Base-by-base conservation (phyloP, 2,888 invertebrate species). In the Calliscelio sp. region DNA sequence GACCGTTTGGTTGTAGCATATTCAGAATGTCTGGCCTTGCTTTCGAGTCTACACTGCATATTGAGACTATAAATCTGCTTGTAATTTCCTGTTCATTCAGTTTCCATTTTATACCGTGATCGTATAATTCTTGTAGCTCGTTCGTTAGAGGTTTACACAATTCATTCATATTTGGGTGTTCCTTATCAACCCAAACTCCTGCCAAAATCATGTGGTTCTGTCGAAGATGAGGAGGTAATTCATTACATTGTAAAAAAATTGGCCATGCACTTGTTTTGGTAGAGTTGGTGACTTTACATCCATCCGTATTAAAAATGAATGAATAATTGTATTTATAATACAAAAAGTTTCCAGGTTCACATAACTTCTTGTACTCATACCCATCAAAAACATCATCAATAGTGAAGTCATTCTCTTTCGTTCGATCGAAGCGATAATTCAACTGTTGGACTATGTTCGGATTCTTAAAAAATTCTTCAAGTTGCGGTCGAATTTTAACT, bases 81-180 rank as follows among this genome's bases (percentile, higher is more conserved):
- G 1, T 28, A n/a, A 51, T 53, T 68, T 22, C 16, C 22, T 53
- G 38, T 0, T 16, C 53, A 68, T 51, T 68, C 0, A n/a, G 4
- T 14, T 22, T 51, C 14, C 16, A 68, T 5, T 22, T 10, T 16
- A 68, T 38, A 14, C 53, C 68, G 8, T 11, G 2, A n/a, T 35
- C 1, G 16, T 35, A 38, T 8, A 68, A 24, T 24, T 68, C 38
- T 49, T 38, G 7, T 25, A 74, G 11, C 35, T 74, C 32, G 0
- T 10, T 10, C 8, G 24, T 24, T 14, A 68, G 11, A 1, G 53
- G 53, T 25, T 53, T 51, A 11, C 35, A 53, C 22, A 68, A 38
- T n/a, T 51, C 28, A 61, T 57, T 71, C 71, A 71, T 71, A 16
- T 18, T 18, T 10, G 57, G 71, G 28, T 71, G 57, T 20, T 20